Percentiles rank a stretch among this genome's conserved stretches.
Conservation (phyloP, 2,797 vertebrate species). For the Ibycter americanus region DNA sequence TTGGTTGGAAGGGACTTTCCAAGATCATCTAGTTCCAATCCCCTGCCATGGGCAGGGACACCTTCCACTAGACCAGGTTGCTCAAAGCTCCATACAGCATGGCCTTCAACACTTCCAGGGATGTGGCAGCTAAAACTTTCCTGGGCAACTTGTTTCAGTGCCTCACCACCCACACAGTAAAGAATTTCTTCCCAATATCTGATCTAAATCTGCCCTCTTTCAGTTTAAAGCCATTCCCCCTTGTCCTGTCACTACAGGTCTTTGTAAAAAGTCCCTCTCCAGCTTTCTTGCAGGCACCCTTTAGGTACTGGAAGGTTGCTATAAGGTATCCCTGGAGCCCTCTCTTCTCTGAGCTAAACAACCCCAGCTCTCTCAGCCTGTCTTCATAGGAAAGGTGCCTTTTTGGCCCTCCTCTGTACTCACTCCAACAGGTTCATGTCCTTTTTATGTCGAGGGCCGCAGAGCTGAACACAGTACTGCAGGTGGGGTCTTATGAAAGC, state of each 20-base stretch:
- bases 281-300: not conserved
- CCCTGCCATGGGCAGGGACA: not conserved
- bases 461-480: not conserved
- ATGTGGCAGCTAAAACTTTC: not conserved
- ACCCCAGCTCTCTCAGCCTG: not conserved
- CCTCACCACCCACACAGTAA: not conserved
- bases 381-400: not conserved
- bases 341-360: not conserved
- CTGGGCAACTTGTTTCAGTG: not conserved
- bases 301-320: not conserved
- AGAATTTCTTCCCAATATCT: not conserved
- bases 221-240: not conserved
- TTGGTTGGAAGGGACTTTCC: not conserved
- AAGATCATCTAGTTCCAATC: not conserved
- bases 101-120: not conserved
- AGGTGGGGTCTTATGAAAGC: not conserved
- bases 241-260: fast-evolving
- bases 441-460: not conserved
- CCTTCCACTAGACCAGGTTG: not conserved
- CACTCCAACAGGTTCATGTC: not conserved
- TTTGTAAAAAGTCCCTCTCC: not conserved
- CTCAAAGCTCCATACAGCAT: not conserved
- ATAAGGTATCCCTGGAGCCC: not conserved
- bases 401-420: not conserved
- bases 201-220: not conserved